Conservation (phyloP, 2,888 invertebrate species). For the Blera fallax region DNA sequence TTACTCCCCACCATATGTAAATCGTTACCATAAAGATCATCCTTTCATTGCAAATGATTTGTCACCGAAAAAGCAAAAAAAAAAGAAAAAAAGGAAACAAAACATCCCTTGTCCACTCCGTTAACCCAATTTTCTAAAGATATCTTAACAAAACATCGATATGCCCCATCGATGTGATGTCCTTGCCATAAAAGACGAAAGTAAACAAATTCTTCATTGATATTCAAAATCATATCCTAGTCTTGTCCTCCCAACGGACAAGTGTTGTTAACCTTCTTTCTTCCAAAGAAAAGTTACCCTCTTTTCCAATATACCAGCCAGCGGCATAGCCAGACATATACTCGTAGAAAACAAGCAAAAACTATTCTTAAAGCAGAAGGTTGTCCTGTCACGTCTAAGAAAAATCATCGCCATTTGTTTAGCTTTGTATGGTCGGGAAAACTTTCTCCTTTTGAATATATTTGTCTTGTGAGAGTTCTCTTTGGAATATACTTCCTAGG, state of each 20-base stretch:
- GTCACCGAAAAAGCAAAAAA: slow-evolving; percentile 8
- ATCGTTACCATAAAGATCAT: background rate
- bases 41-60: slow-evolving; percentile 35
- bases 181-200: slow-evolving; percentile 16
- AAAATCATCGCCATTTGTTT: slow-evolving; percentile 55
- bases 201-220: slow-evolving; percentile 60
- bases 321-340: slow-evolving; percentile 6
- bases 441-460: slow-evolving; percentile 67
- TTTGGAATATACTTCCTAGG: slow-evolving; percentile 34
- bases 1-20: background rate
- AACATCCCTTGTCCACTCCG: slow-evolving; percentile 32
- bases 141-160: slow-evolving; percentile 34
- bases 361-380: slow-evolving; percentile 31
- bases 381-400: slow-evolving; percentile 38
- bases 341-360: background rate
- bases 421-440: slow-evolving; percentile 23
- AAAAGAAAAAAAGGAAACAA: no score
- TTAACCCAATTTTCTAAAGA: slow-evolving; percentile 52
- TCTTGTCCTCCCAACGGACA: slow-evolving; percentile 18
- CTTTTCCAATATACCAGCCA: background rate
- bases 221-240: slow-evolving; percentile 66
- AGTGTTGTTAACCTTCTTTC: slow-evolving; percentile 21
- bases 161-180: slow-evolving; percentile 33
- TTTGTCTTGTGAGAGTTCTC: slow-evolving; percentile 37
- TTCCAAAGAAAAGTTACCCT: background rate